A percentile compares a stretch with the other conserved stretches of the same genome.
Conservation (phyloP, 2,113 vertebrate species). For the Pogonocichla stellata region DNA sequence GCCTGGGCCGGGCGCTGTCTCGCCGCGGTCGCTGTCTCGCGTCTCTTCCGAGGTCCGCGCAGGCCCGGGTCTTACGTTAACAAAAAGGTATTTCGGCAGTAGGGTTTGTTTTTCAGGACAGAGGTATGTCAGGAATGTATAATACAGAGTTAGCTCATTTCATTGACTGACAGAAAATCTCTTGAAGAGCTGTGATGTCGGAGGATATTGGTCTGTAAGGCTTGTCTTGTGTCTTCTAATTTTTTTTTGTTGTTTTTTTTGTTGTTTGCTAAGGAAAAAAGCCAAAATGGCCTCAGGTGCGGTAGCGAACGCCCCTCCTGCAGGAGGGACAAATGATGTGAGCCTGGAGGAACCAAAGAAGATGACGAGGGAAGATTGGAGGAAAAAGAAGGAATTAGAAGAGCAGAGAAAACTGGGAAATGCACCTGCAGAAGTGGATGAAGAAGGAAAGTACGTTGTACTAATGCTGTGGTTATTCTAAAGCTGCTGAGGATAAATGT, state of each 20-base stretch:
- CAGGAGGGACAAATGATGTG: constrained; percentile 78
- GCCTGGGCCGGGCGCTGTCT: too few relatives aligned
- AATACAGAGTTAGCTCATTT: fast-evolving
- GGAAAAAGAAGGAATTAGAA: constrained; percentile 97
- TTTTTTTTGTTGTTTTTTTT: neutral
- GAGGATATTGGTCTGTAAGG: fast-evolving
- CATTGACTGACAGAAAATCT: fast-evolving
- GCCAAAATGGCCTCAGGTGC: constrained; percentile 53
- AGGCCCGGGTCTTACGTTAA: fast-evolving
- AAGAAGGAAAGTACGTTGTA: constrained; percentile 92
- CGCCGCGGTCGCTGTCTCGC: too few relatives aligned
- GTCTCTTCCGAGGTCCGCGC: neutral
- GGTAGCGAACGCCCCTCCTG: neutral
- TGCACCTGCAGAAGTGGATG: constrained; percentile 96
- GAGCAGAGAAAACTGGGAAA: constrained; percentile 96
- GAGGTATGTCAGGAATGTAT: neutral
- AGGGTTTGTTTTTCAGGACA: neutral
- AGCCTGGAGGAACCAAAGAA: constrained; percentile 96
- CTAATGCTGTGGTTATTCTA: neutral
- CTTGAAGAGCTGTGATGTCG: neutral
- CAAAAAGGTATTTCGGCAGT: fast-evolving
- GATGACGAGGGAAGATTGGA: constrained; percentile 97
- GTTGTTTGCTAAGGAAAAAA: neutral
- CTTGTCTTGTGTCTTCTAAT: neutral
- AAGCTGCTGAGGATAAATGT: neutral